phyloP scores from a whole-genome alignment of 2,888 invertebrate genomes.

The Leptogaster cylindrica region DNA sequence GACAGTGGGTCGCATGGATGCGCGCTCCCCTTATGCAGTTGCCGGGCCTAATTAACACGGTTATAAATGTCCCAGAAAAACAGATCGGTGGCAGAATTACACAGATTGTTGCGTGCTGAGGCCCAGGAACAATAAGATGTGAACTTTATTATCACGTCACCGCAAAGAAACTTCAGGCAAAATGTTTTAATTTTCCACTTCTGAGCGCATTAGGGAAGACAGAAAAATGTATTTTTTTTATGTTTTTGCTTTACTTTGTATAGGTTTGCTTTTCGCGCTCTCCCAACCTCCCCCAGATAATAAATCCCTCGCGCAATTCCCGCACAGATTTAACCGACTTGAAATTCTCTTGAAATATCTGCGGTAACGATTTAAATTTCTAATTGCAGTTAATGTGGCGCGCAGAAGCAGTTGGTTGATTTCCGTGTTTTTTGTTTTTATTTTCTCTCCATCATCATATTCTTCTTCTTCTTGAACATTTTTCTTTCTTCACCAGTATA shows the following conservation, averaged over 20 bases:
- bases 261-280: background rate
- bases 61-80: slow-evolving; percentile 35
- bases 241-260: too few relatives aligned
- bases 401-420: slow-evolving; percentile 16
- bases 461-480: too few relatives aligned
- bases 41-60: background rate
- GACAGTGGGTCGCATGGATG: background rate
- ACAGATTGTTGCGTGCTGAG: slow-evolving; percentile 24
- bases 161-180: slow-evolving; percentile 20
- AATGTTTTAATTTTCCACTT: slow-evolving; percentile 35
- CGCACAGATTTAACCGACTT: background rate
- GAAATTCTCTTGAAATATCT: slow-evolving; percentile 33
- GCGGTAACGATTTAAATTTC: slow-evolving; percentile 43
- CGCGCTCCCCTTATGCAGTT: background rate
- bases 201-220: slow-evolving; percentile 26
- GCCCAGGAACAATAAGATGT: slow-evolving; percentile 9
- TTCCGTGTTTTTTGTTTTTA: slow-evolving; percentile 17
- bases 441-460: too few relatives aligned
- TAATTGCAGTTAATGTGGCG: slow-evolving; percentile 43
- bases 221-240: background rate
- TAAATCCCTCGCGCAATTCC: slow-evolving; percentile 19
- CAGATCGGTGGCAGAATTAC: slow-evolving; percentile 24
- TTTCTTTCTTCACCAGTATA: too few relatives aligned
- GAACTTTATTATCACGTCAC: slow-evolving; percentile 14
- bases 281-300: slow-evolving; percentile 8